Evolutionary conservation across 2,113 vertebrate genomes (phyloP).

Genomic region (Drymodes brunneopygia): DNA sequence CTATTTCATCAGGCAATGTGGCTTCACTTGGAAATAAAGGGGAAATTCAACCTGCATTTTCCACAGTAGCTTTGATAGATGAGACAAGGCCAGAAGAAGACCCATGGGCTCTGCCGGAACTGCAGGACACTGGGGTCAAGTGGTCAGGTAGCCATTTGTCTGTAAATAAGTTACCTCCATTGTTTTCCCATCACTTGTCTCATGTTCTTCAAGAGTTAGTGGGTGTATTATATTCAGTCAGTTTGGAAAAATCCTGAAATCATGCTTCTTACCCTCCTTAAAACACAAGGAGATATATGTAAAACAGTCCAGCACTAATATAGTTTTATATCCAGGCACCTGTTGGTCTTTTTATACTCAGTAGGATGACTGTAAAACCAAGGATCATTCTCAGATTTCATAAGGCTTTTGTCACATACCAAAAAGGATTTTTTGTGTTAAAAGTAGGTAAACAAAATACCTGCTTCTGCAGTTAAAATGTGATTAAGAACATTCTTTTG

Average conservation of each 20-base stretch:
- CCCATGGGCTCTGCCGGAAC: slow-evolving; percentile 87
- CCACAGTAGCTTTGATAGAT: slow-evolving; percentile 78
- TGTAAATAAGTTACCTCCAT: not conserved
- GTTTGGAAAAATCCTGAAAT: not conserved
- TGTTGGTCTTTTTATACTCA: not conserved
- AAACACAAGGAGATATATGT: not conserved
- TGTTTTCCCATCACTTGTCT: not conserved
- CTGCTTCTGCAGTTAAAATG: slow-evolving; percentile 12
- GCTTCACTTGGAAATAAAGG: slow-evolving; percentile 49
- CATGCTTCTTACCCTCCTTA: not conserved
- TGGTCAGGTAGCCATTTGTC: slow-evolving; percentile 86
- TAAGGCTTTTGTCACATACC: not conserved
- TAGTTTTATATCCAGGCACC: not conserved
- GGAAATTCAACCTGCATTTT: slow-evolving; percentile 73
- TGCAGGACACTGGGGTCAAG: slow-evolving; percentile 80
- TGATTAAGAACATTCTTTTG: slow-evolving; percentile 14
- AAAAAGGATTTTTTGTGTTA: not conserved
- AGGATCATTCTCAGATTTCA: not conserved
- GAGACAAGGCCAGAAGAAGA: slow-evolving; percentile 55
- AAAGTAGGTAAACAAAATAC: not conserved
- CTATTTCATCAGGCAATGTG: slow-evolving; percentile 31
- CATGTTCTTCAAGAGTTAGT: not conserved
- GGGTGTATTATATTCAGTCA: not conserved
- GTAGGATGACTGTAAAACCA: not conserved
- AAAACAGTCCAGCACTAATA: not conserved